These are phyloP conservation scores for Maniola hyperantus DNA, from an alignment of 2,888 invertebrate genomes.

Conservation along the genomic window DNA sequence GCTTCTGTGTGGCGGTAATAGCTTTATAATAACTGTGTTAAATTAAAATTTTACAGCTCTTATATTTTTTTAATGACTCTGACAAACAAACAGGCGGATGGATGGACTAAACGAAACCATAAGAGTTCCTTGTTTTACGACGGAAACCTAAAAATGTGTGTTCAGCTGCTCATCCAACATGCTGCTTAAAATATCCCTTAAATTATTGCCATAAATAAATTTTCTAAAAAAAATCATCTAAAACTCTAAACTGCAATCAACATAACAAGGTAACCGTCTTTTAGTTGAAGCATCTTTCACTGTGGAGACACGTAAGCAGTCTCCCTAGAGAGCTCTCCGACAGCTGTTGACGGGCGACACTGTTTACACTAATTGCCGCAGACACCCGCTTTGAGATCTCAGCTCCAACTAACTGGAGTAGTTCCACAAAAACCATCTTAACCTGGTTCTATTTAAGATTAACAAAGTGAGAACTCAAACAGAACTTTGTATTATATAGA, in stretches of 20 bases:
- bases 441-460: slow-evolving; percentile 18
- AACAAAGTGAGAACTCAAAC: slow-evolving; percentile 4
- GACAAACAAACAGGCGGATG: too few species aligned
- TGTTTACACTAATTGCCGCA: slow-evolving; percentile 74
- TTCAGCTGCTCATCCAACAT: too few species aligned
- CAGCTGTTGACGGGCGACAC: slow-evolving; percentile 17
- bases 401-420: slow-evolving; percentile 21
- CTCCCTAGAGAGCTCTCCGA: slow-evolving; percentile 20
- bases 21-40: too few species aligned
- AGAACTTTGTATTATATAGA: neutral
- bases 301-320: slow-evolving; percentile 7
- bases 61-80: too few species aligned
- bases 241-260: neutral
- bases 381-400: slow-evolving; percentile 50
- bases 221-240: neutral
- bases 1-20: too few species aligned
- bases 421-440: slow-evolving; percentile 19
- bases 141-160: too few species aligned
- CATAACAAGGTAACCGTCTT: neutral
- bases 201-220: too few species aligned
- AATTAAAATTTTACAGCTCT: too few species aligned
- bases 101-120: too few species aligned
- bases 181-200: neutral
- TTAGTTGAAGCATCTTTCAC: slow-evolving; percentile 9
- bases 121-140: too few species aligned